phyloP scores from a whole-genome alignment of 2,113 vertebrate species.

The Phocoena phocoena region DNA sequence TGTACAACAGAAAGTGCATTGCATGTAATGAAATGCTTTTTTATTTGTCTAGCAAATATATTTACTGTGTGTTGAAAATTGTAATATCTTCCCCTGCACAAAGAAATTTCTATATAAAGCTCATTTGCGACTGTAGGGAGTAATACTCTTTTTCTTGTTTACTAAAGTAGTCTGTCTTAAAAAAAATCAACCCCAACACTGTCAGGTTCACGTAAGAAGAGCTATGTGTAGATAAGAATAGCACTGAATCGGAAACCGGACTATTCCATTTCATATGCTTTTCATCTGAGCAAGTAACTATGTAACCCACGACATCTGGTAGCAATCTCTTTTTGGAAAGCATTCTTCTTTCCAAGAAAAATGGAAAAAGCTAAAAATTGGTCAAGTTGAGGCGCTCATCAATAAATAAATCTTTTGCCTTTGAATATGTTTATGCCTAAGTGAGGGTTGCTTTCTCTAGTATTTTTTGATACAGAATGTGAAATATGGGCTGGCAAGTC shows the following conservation, averaged over 20 bases:
- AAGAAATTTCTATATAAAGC: constrained; percentile 62
- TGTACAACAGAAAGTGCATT: constrained; percentile 56
- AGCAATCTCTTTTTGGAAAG: constrained; percentile 66
- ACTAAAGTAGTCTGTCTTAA: constrained; percentile 64
- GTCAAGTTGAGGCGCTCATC: constrained; percentile 50
- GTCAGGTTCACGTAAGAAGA: constrained; percentile 74
- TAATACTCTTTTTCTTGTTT: constrained; percentile 72
- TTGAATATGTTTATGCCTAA: constrained; percentile 50
- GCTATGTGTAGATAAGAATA: constrained; percentile 65
- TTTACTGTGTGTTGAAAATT: constrained; percentile 68
- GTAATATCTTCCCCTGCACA: constrained; percentile 68
- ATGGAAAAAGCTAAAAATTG: constrained; percentile 58
- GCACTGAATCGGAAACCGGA: constrained; percentile 64
- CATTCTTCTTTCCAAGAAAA: constrained; percentile 59
- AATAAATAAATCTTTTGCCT: constrained; percentile 66
- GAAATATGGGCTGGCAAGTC: constrained; percentile 17
- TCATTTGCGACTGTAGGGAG: constrained; percentile 38
- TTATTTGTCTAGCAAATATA: constrained; percentile 62
- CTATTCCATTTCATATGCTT: constrained; percentile 73
- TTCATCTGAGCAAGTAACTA: constrained; percentile 51
- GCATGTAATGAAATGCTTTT: constrained; percentile 74
- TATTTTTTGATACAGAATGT: constrained; percentile 42
- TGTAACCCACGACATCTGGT: constrained; percentile 59
- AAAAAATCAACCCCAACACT: constrained; percentile 63
- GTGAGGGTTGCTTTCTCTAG: neutral